Evolutionary conservation across 30 jellyfish, hydroid and myxozoan species (phyloP), one percentile per base, ranked within the genome.

Genomic region (Cassiopea xamachana): DNA sequence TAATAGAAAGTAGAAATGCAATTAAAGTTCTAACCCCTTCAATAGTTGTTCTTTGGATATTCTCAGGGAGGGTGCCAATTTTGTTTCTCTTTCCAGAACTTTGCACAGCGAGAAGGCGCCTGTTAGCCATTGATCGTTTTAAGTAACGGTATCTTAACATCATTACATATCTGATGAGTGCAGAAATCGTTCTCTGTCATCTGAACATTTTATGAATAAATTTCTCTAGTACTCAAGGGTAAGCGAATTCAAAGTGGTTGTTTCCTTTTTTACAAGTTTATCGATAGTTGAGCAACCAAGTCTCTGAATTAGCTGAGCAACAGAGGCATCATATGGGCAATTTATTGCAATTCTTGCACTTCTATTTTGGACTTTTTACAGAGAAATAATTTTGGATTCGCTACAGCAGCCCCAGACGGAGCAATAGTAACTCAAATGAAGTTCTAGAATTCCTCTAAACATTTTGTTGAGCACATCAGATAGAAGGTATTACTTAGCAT

Each of bases 101-200:
- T 27, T 27, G 39, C 39, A 27, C 39, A 27, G 39, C 39, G 39
- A 27, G 39, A 27, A 27, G 39, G 39, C 39, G 39, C 39, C 39
- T 27, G 39, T 27, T 27, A 27, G 39, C 39, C 39, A 27, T 27
- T 27, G 39, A 27, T 27, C 39, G 39, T 27, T 27, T 27, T 27
- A 27, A 27, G 39, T 27, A 27, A 27, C 39, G 39, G 39, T 27
- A 27, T 27, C 39, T 27, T 27, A 27, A 27, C 39, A 27, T 27
- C 39, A 27, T 27, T 27, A 27, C 39, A 27, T 73, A 17, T 73
- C 83, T 73, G 83, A 73, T 13, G 60, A 47, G 83, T 61, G 83
- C 60, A 44, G 83, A 73, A 73, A 73, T 61, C 83, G 83, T 73
- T 73, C 83, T 73, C 83, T 73, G 77, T 27, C 39, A 27, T 27